phyloP scores from a whole-genome alignment of 2,113 vertebrate species.

The Tragelaphus strepsiceros region DNA sequence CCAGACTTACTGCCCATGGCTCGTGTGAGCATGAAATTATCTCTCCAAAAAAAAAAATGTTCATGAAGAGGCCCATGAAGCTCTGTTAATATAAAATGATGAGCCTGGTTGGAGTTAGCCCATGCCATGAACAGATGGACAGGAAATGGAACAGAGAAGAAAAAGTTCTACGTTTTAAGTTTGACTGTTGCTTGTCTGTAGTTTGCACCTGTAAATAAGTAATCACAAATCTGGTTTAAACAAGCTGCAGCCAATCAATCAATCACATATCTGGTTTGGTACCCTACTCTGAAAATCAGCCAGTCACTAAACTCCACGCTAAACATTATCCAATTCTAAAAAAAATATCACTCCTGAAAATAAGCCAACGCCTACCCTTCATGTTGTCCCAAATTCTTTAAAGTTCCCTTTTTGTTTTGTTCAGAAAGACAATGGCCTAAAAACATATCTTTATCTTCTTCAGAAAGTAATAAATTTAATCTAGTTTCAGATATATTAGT shows the following conservation, averaged over 20 bases:
- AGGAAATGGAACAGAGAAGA: neutral
- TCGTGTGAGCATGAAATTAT: neutral
- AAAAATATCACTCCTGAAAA: neutral
- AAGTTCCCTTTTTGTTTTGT: neutral
- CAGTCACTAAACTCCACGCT: neutral
- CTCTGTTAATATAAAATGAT: neutral
- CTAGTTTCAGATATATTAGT: neutral
- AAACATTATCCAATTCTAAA: neutral
- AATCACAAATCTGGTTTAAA: neutral
- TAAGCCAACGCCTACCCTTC: neutral
- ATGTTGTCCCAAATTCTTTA: neutral
- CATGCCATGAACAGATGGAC: neutral
- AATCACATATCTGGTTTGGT: neutral
- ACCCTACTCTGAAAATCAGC: neutral
- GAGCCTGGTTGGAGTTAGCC: neutral
- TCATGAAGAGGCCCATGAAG: neutral
- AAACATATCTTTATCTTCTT: neutral
- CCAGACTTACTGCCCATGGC: neutral
- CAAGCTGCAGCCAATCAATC: neutral
- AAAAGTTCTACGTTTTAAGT: neutral
- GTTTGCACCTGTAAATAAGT: neutral
- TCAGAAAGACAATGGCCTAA: neutral
- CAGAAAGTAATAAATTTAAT: neutral
- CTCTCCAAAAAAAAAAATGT: neutral
- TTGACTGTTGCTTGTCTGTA: neutral